Conservation (phyloP, 2,797 vertebrate species). For the Crenichthys baileyi region DNA sequence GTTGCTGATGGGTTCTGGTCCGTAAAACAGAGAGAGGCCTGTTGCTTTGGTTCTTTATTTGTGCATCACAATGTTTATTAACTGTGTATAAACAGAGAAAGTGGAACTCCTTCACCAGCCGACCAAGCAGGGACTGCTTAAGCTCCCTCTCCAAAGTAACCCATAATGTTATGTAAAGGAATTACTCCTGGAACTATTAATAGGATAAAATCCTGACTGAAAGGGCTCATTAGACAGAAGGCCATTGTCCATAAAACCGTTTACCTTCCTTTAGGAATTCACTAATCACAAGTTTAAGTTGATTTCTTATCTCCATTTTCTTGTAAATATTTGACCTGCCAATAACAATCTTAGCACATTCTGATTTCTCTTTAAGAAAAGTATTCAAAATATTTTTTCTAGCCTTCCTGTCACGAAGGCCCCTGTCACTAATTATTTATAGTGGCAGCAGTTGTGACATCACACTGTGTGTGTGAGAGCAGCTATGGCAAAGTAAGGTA, state of each 20-base stretch:
- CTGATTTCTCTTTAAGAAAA: no score
- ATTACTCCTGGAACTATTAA: conserved; percentile 68
- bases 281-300: conserved; percentile 3
- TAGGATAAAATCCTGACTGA: conserved; percentile 57
- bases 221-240: conserved; percentile 64
- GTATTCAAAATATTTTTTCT: no score
- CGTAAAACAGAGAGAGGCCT: conserved; percentile 13
- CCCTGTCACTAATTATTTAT: no score
- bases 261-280: conserved; percentile 14
- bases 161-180: conserved; percentile 69
- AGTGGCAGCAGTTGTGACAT: no score
- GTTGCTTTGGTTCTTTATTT: conserved; percentile 39
- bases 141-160: conserved; percentile 47
- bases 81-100: conserved; percentile 20
- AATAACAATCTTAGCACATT: no score
- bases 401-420: no score
- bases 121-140: conserved; percentile 31
- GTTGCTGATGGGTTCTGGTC: neutral
- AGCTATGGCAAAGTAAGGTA: no score
- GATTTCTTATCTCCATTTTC: neutral
- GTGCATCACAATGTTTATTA: conserved; percentile 24
- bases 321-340: no score
- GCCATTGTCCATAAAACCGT: conserved; percentile 55
- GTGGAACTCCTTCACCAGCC: conserved; percentile 59
- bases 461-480: no score